These are phyloP conservation scores for Laticauda colubrina DNA, from an alignment of 2,113 vertebrate genomes.

Conservation along the genomic window DNA sequence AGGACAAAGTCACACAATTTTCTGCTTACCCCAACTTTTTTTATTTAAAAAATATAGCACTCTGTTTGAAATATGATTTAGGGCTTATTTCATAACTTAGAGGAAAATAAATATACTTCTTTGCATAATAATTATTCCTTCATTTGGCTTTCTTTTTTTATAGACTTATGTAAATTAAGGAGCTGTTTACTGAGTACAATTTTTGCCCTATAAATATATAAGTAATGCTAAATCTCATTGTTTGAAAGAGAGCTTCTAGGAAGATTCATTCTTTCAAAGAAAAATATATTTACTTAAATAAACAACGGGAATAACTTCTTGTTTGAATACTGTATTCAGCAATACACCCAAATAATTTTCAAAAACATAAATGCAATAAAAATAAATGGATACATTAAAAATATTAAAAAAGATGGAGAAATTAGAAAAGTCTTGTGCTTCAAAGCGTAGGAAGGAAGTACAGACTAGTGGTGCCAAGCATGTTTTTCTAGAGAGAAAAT, in stretches of 20 bases:
- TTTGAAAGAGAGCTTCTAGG: neutral
- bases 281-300: neutral
- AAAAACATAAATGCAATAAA: neutral
- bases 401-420: neutral
- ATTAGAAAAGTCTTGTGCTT: neutral
- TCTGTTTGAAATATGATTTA: slow-evolving; percentile 48
- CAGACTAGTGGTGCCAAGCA: neutral
- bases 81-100: slow-evolving; percentile 46
- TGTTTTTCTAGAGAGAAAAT: neutral
- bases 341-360: neutral
- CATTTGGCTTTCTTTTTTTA: neutral
- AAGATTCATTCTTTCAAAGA: neutral
- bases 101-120: slow-evolving; percentile 51
- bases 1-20: slow-evolving; percentile 37
- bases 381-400: neutral
- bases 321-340: neutral
- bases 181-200: neutral
- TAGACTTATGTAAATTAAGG: neutral
- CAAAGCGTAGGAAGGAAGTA: neutral
- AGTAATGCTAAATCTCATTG: neutral
- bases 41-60: slow-evolving; percentile 28
- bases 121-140: neutral
- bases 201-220: neutral
- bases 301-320: neutral
- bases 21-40: slow-evolving; percentile 47